Evolutionary conservation across 30 jellyfish, hydroid and myxozoan species (phyloP).

Genomic region (Pseudorhiza aurosa): DNA sequence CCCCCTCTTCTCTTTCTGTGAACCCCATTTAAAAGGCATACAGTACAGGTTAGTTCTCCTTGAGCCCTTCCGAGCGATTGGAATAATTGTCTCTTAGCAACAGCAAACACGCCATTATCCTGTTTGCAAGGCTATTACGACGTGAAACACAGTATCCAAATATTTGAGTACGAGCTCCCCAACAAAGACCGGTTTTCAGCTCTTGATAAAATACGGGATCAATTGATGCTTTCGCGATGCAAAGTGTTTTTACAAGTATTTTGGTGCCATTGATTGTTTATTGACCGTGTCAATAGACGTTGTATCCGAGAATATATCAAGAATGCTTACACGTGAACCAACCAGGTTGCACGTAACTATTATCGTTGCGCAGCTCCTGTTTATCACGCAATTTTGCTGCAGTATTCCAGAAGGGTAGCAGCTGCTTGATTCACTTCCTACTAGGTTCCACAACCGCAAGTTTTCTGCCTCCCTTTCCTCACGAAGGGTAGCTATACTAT

Average conservation of each 20-base stretch:
- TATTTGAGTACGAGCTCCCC: neutral
- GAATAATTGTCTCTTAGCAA: slow-evolving; percentile 17
- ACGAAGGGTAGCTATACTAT: too few relatives aligned
- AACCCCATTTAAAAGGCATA: too few relatives aligned
- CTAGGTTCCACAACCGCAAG: too few relatives aligned
- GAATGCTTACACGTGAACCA: neutral
- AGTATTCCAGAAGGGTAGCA: too few relatives aligned
- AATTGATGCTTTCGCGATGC: neutral
- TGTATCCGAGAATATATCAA: neutral
- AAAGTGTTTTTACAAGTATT: neutral
- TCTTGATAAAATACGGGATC: neutral
- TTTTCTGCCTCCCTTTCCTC: too few relatives aligned
- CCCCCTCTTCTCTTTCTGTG: too few relatives aligned
- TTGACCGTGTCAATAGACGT: neutral
- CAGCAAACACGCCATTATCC: slow-evolving; percentile 3
- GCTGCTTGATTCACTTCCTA: too few relatives aligned
- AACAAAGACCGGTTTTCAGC: neutral
- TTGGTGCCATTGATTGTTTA: neutral
- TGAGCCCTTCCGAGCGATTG: too few relatives aligned
- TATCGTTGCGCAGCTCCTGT: neutral
- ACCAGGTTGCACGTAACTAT: neutral
- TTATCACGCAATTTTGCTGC: slow-evolving; percentile 5
- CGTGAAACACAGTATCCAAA: neutral
- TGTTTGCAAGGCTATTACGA: neutral
- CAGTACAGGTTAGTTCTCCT: neutral